phyloP scores from a whole-genome alignment of 1,140 invertebrate genomes.

The Drosophila arawakana region DNA sequence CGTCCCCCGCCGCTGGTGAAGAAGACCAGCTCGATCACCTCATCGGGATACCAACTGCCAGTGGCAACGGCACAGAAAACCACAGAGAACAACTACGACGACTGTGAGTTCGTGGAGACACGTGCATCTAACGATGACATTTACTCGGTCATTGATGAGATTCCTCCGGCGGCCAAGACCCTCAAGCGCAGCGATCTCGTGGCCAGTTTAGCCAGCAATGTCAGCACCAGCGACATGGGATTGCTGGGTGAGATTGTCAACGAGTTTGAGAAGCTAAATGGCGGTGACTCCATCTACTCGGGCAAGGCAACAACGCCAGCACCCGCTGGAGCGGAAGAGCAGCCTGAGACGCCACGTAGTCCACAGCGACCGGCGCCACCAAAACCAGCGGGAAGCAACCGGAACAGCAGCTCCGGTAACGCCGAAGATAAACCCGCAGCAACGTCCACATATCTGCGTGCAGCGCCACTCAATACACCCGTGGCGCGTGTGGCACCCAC shows the following conservation, averaged over 20 bases:
- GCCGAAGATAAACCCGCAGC: slow-evolving; percentile 53
- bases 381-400: slow-evolving; percentile 57
- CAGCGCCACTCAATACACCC: slow-evolving; percentile 88
- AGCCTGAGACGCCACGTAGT: slow-evolving; percentile 43
- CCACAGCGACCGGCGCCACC: slow-evolving; percentile 80
- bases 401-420: slow-evolving; percentile 34
- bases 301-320: slow-evolving; percentile 84
- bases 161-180: slow-evolving; percentile 84
- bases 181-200: slow-evolving; percentile 79
- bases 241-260: slow-evolving; percentile 93
- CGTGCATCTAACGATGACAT: slow-evolving; percentile 89
- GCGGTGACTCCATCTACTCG: slow-evolving; percentile 93
- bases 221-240: slow-evolving; percentile 87
- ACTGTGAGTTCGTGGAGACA: slow-evolving; percentile 89
- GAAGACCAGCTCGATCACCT: slow-evolving; percentile 75
- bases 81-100: slow-evolving; percentile 88
- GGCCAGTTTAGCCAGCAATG: slow-evolving; percentile 82
- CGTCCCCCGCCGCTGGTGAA: slow-evolving; percentile 84
- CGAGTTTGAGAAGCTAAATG: slow-evolving; percentile 92
- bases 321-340: slow-evolving; percentile 53
- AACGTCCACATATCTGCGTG: slow-evolving; percentile 89
- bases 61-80: slow-evolving; percentile 85
- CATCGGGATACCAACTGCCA: slow-evolving; percentile 75
- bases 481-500: slow-evolving; percentile 89
- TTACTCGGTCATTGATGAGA: slow-evolving; percentile 94